Conservation (phyloP, 2,888 invertebrate genomes). For the Tryphoninae sp. region DNA sequence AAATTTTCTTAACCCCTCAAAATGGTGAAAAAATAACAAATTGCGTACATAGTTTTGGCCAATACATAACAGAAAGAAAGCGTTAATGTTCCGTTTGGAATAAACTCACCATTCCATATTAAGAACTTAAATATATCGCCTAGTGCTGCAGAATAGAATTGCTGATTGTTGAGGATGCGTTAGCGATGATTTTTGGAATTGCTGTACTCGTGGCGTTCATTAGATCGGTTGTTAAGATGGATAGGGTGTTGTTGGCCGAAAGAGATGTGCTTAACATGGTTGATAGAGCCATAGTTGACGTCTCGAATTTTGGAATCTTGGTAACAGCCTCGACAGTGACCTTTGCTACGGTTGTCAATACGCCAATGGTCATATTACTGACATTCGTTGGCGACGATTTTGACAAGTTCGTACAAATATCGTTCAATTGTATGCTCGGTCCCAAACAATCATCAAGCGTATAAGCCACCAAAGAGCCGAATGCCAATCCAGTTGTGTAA, state of each 20-base stretch:
- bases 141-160: constrained; percentile 72
- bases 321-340: constrained; percentile 71
- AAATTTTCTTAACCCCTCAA: too few species aligned
- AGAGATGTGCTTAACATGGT: constrained; percentile 70
- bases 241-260: constrained; percentile 70
- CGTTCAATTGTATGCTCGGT: constrained; percentile 75
- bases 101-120: constrained; percentile 13
- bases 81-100: constrained; percentile 10
- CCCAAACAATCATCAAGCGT: constrained; percentile 84
- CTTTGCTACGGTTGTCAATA: constrained; percentile 67
- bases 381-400: constrained; percentile 66
- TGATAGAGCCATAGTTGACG: constrained; percentile 69
- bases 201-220: constrained; percentile 71
- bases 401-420: constrained; percentile 72
- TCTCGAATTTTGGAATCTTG: constrained; percentile 70
- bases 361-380: constrained; percentile 70
- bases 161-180: constrained; percentile 72
- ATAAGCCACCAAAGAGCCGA: constrained; percentile 93
- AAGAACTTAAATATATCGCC: constrained; percentile 9
- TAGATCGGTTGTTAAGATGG: constrained; percentile 66
- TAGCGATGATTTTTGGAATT: constrained; percentile 71
- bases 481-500: constrained; percentile 93
- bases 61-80: constrained; percentile 12
- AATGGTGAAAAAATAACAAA: not conserved
- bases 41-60: constrained; percentile 4